Evolutionary conservation across 2,888 invertebrate genomes (phyloP).

Genomic region (Sesia bembeciformis): DNA sequence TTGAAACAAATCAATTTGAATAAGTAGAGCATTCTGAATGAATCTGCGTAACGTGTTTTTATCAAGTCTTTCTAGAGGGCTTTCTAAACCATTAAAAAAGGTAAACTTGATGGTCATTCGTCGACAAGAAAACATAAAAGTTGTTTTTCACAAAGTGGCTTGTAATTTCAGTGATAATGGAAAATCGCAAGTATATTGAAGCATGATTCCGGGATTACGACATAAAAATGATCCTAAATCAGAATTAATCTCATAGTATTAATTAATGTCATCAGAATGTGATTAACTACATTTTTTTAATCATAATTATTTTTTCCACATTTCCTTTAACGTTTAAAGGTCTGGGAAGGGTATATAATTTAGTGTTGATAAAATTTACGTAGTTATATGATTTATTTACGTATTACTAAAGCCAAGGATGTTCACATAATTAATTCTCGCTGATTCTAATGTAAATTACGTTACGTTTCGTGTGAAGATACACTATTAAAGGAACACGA

Average conservation of each 20-base stretch:
- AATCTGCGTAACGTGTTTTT: constrained; percentile 6
- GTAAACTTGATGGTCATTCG: neutral
- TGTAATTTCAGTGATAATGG: constrained; percentile 15
- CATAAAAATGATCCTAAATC: neutral
- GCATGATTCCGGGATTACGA: constrained; percentile 16
- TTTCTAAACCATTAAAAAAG: constrained; percentile 18
- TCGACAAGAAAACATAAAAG: constrained; percentile 7
- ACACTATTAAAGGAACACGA: neutral
- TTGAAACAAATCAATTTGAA: constrained; percentile 1
- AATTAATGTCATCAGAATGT: too few relatives aligned
- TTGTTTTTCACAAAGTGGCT: constrained; percentile 20
- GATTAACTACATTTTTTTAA: too few relatives aligned
- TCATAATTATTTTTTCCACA: too few relatives aligned
- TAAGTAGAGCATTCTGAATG: neutral
- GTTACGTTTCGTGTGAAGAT: neutral
- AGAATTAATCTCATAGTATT: too few relatives aligned
- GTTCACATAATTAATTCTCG: neutral
- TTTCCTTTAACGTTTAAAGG: too few relatives aligned
- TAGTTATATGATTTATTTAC: too few relatives aligned
- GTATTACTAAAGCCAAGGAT: neutral
- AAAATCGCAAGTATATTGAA: constrained; percentile 18
- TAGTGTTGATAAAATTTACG: too few relatives aligned
- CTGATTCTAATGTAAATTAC: neutral
- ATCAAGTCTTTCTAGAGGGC: constrained; percentile 8
- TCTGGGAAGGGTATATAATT: too few relatives aligned